Percentiles rank a stretch among this genome's conserved stretches.
These are phyloP conservation scores for Phrynosoma blainvillii DNA, from an alignment of 2,113 vertebrate species.

Conservation along the genomic window DNA sequence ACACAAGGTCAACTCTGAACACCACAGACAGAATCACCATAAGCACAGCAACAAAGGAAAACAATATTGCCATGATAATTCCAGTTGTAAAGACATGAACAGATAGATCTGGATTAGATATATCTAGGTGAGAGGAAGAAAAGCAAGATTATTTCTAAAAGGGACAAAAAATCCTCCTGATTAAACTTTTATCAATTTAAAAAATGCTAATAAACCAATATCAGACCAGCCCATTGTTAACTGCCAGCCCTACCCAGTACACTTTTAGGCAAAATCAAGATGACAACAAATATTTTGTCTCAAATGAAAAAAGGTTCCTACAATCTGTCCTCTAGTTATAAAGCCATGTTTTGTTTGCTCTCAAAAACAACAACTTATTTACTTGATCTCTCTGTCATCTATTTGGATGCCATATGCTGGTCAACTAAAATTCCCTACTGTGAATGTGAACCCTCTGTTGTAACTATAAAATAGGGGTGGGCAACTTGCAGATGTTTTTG, in stretches of 20 bases:
- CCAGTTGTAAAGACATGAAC: constrained; percentile 69
- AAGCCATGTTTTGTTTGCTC: neutral
- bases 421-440: neutral
- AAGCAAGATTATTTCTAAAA: neutral
- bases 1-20: constrained; percentile 78
- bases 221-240: accelerated
- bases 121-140: constrained; percentile 49
- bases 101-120: constrained; percentile 62
- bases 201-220: neutral
- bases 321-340: neutral
- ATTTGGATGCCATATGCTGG: neutral
- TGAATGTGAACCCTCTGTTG: neutral
- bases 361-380: neutral
- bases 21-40: constrained; percentile 52
- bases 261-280: neutral
- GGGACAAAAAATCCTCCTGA: neutral
- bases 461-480: neutral
- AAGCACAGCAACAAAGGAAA: constrained; percentile 52
- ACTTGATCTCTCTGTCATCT: neutral
- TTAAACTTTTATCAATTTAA: neutral
- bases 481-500: too few species aligned
- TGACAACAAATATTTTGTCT: neutral
- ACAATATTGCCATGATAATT: constrained; percentile 58
- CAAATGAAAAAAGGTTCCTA: neutral
- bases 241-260: neutral